These are phyloP conservation scores for Neomonachus schauinslandi DNA, from an alignment of 2,113 vertebrate species.

Conservation along the genomic window DNA sequence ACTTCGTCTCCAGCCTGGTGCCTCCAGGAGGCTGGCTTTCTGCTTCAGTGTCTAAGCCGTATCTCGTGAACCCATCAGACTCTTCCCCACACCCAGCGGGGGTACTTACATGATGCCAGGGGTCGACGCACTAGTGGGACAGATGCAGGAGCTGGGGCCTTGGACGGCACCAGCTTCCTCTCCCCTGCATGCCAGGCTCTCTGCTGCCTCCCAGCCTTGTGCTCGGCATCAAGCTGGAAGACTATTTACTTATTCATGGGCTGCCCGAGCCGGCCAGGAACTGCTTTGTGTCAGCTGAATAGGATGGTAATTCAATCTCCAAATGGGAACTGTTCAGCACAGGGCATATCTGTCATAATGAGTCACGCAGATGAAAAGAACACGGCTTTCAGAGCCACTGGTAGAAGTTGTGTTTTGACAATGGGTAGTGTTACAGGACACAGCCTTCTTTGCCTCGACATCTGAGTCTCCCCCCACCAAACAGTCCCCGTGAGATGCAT, in stretches of 20 bases:
- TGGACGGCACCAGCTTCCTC: neutral
- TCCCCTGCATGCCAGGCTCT: neutral
- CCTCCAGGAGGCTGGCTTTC: neutral
- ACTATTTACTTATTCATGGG: constrained; percentile 92
- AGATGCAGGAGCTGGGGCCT: fast-evolving
- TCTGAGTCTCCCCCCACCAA: neutral
- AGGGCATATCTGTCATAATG: neutral
- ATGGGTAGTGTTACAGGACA: fast-evolving
- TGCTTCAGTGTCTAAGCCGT: fast-evolving
- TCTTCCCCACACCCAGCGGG: fast-evolving
- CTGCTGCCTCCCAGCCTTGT: neutral
- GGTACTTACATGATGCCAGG: neutral
- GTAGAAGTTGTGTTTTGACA: neutral
- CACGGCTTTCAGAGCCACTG: neutral
- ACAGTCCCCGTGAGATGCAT: fast-evolving
- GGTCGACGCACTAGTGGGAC: fast-evolving
- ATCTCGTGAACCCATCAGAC: neutral
- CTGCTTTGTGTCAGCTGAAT: constrained; percentile 87
- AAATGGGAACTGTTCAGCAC: constrained; percentile 31
- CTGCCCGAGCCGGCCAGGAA: constrained; percentile 83
- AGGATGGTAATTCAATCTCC: constrained; percentile 87
- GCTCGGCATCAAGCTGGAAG: constrained; percentile 62
- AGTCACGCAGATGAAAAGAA: neutral
- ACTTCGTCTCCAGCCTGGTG: no score
- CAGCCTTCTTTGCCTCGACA: neutral